These are phyloP conservation scores for Triplophysa siluroides DNA, from an alignment of 2,113 vertebrate genomes.

Conservation along the genomic window DNA sequence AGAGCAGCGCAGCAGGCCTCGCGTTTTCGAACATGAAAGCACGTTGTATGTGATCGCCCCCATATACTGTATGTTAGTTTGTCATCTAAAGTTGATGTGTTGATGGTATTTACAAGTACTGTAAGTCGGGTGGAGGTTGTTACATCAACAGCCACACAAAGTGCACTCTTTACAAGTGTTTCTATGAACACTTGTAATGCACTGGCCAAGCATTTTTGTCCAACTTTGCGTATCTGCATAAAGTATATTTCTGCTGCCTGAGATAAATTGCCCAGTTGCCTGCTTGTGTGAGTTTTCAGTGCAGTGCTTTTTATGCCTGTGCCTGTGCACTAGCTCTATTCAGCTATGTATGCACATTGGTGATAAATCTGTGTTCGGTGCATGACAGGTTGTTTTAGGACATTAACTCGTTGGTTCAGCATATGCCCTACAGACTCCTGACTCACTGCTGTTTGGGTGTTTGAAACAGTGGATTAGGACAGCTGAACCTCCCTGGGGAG, in stretches of 20 bases:
- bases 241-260: background rate
- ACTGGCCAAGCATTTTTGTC: too few species aligned
- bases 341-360: conserved; percentile 12
- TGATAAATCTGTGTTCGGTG: conserved; percentile 30
- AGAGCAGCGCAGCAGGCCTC: too few species aligned
- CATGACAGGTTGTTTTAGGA: conserved; percentile 31
- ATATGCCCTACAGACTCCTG: conserved; percentile 40
- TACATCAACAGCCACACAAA: too few species aligned
- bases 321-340: background rate
- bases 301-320: background rate
- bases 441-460: conserved; percentile 38
- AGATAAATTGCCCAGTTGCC: background rate
- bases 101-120: too few species aligned
- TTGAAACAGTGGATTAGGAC: conserved; percentile 33
- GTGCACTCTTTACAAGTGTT: too few species aligned
- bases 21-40: too few species aligned
- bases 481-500: conserved; percentile 38
- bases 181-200: too few species aligned
- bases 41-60: too few species aligned
- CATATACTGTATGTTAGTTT: too few species aligned
- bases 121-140: too few species aligned
- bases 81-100: too few species aligned
- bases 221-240: background rate
- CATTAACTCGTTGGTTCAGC: conserved; percentile 21
- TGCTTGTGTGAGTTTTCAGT: conserved; percentile 20